Conservation (phyloP, 2,113 vertebrate genomes). For the Caretta caretta region DNA sequence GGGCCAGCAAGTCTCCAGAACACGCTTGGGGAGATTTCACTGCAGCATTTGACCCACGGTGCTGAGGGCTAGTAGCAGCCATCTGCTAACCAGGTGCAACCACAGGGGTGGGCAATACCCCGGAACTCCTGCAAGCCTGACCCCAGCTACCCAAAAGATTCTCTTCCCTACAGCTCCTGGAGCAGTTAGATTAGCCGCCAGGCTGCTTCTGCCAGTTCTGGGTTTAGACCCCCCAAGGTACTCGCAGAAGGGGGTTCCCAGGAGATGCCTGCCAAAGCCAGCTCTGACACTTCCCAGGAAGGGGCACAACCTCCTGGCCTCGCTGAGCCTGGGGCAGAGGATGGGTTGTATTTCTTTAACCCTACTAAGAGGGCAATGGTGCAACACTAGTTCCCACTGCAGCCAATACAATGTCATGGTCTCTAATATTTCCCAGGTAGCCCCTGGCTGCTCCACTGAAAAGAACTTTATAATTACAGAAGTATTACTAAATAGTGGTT, state of each 20-base stretch:
- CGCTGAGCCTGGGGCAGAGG: not conserved
- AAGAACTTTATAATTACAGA: not conserved
- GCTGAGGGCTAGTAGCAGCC: not conserved
- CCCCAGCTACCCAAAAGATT: not conserved
- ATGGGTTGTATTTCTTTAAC: not conserved
- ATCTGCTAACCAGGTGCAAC: not conserved
- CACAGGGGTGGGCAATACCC: not conserved
- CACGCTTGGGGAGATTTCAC: no score
- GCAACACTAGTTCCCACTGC: not conserved
- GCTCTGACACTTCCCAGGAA: not conserved
- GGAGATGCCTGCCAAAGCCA: not conserved
- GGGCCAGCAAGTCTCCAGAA: not conserved
- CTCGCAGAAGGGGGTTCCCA: not conserved
- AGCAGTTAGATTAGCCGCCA: not conserved
- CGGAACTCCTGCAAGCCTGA: not conserved
- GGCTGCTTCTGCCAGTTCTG: not conserved
- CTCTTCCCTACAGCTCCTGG: not conserved
- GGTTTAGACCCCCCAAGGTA: not conserved
- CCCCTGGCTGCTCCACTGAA: not conserved
- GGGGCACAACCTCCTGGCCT: not conserved
- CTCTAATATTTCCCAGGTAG: not conserved
- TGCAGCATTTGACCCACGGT: no score
- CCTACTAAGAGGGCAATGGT: not conserved
- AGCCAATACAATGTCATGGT: fast-evolving
- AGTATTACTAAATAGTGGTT: not conserved